These are phyloP conservation scores for Eupithecia vulgata DNA, from an alignment of 2,888 invertebrate species.

Conservation along the genomic window DNA sequence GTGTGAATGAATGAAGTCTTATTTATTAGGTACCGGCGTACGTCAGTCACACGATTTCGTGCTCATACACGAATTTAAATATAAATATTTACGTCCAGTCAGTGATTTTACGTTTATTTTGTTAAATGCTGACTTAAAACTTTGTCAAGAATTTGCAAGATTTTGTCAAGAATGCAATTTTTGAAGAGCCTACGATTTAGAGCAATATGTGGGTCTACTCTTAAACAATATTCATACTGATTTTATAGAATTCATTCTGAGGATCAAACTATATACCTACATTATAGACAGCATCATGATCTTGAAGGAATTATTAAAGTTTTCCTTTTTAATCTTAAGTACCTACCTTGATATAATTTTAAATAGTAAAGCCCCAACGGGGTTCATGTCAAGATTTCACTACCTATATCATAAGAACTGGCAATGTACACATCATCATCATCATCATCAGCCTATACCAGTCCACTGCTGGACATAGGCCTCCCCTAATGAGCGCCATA, in stretches of 20 bases:
- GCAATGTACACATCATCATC: no score
- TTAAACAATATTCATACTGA: no score
- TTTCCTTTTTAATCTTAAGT: no score
- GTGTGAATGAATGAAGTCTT: not conserved
- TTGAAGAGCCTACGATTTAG: not conserved
- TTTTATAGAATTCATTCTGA: not conserved
- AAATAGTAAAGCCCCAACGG: no score
- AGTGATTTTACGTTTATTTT: not conserved
- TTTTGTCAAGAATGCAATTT: not conserved
- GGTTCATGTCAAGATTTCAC: no score
- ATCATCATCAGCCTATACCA: no score
- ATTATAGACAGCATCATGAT: not conserved
- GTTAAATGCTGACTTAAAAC: not conserved
- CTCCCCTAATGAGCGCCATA: no score
- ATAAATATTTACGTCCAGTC: slow-evolving; percentile 1
- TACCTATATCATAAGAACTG: no score
- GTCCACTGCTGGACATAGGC: no score
- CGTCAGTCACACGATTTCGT: slow-evolving; percentile 7
- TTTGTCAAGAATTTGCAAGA: not conserved
- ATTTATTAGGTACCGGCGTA: slow-evolving; percentile 2
- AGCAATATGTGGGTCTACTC: not conserved
- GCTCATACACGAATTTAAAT: not conserved
- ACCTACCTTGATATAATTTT: no score
- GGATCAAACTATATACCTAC: not conserved
- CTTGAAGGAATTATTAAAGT: not conserved